Evolutionary conservation across 1,140 invertebrate species (phyloP), one percentile per base, ranked within the genome.

Genomic region (Triops cancriformis): DNA sequence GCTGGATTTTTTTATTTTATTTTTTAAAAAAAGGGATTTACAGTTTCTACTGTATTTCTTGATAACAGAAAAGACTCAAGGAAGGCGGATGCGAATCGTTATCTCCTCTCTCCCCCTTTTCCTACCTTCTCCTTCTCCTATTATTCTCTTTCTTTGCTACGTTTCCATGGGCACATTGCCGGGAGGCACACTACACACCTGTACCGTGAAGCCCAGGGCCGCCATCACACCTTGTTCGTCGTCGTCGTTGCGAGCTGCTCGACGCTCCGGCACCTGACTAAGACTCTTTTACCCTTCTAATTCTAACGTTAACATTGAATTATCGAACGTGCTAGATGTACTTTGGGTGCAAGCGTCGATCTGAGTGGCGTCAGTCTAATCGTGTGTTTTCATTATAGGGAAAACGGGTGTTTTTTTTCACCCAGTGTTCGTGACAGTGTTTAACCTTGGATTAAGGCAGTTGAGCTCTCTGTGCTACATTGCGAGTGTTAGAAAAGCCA

Each of bases 121-220:
- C 51, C 23, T 45, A 45, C 51, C 51, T 23, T 18, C 23, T 14
- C 51, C 51, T 23, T 64, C 51, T 64, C 51, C 23, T 64, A 64
- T 64, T 64, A 64, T 64, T 18, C 51, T 64, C 51, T 64, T 64
- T 64, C 51, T 64, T n/a, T 64, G 14, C 51, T 64, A 2, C 51
- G 51, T 64, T 64, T 64, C 51, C 51, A 64, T 64, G 51, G 51
- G 51, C 51, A 64, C 51, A 64, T 64, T 64, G 51, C 51, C 51
- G 51, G 1, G 51, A 64, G 51, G 51, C 18, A 64, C 23, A 64
- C 51, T 64, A 64, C 51, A 64, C 51, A 64, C 51, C 51, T 64
- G 51, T 64, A 64, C 51, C 51, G 51, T 64, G 51, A 64, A 64
- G 51, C 51, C 31, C 51, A 64, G 51, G 51, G 51, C n/a, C 51